phyloP scores from a whole-genome alignment of 2,113 vertebrate genomes.

The Cranoglanis bouderius region DNA sequence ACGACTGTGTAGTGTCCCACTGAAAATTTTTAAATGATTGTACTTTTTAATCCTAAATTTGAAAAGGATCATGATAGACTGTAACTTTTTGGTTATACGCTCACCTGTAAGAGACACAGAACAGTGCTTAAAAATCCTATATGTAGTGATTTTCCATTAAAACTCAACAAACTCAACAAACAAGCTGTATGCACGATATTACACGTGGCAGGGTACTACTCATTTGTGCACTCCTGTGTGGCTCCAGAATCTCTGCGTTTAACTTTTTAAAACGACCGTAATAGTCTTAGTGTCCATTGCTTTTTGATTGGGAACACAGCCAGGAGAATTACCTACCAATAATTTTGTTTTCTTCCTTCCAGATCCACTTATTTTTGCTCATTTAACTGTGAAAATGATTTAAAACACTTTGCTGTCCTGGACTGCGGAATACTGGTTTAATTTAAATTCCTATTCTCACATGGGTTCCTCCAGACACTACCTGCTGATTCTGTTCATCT shows the following conservation, averaged over 20 bases:
- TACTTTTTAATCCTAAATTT: not conserved
- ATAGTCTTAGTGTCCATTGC: slow-evolving; percentile 23
- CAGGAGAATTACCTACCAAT: slow-evolving; percentile 5
- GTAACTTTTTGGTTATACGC: not conserved
- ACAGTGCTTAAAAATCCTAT: not conserved
- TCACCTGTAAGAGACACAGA: not conserved
- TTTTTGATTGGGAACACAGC: not conserved
- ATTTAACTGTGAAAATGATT: slow-evolving; percentile 38
- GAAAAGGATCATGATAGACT: not conserved
- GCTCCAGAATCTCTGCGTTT: not conserved
- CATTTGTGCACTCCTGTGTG: not conserved
- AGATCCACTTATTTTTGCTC: slow-evolving; percentile 34
- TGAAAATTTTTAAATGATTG: not conserved
- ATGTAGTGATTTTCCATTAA: not conserved
- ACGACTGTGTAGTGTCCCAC: not conserved
- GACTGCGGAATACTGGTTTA: slow-evolving; percentile 34
- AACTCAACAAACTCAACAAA: not conserved
- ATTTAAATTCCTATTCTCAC: slow-evolving; percentile 27
- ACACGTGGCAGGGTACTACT: not conserved
- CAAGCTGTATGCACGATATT: not conserved
- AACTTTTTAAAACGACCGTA: slow-evolving; percentile 12
- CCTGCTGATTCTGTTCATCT: not conserved
- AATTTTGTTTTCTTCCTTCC: slow-evolving; percentile 23
- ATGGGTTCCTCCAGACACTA: slow-evolving; percentile 12
- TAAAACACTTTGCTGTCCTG: slow-evolving; percentile 34